Base-by-base conservation (phyloP, 1,140 invertebrate genomes). In the Archivesica marissinica region DNA sequence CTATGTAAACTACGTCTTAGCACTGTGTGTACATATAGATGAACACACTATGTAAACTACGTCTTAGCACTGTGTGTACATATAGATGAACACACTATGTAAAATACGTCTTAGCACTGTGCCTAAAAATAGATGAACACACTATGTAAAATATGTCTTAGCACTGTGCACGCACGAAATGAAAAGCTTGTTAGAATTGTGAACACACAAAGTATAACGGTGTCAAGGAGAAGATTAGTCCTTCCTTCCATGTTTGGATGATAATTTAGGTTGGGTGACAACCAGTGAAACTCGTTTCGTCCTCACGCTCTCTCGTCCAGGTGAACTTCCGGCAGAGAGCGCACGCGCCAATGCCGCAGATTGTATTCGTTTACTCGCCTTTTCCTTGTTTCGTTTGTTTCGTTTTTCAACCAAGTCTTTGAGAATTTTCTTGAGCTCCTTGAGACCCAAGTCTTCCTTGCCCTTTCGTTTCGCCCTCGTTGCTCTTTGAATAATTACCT, bases 331-430 rank as follows among this genome's bases (percentile, higher is more conserved):
- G 4, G 44, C 66, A 7, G 50, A 59, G 0, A 11, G 25, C 23
- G 80, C 66, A 33, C 68, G 66, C 23, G 66, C 52, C 3, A 35
- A 11, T 2, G 80, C 80, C 30, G 80, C 80, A 25, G 72, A 75
- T 30, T 86, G 68, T 33, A 52, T 50, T n/a, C 78, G 59, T 50
- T 25, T 88, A 89, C 88, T 89, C 79, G 88, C 88, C 88, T 89
- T 89, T 77, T 89, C 88, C 66, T 88, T 89, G 50, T 89, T 88
- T 33, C 77, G 68, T 80, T 89, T 87, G 56, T 89, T 92, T 28
- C 91, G 59, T 82, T 91, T 91, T 39, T 87, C 86, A 52, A 92
- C 89, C 52, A 92, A 72, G 23, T 91, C 88, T 59, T 85, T 88
- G n/a, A 92, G 84, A 44, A 89, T 89, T 82, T 89, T 88, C 28